These are phyloP conservation scores for Tanypteryx hageni DNA, from an alignment of 2,888 invertebrate species.

Conservation along the genomic window DNA sequence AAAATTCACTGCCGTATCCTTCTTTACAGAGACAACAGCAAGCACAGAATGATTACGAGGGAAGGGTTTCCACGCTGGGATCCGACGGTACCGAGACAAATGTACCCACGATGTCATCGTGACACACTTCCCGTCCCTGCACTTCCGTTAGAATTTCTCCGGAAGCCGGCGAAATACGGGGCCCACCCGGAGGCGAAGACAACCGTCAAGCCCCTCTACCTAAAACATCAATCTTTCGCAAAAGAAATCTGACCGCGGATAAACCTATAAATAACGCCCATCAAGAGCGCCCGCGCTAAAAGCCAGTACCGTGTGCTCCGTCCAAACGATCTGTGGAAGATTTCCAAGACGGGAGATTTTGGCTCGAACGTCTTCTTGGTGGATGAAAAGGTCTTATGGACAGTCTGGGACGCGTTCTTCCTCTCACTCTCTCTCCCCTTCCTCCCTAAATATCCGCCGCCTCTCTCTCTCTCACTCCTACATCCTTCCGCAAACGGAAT, in stretches of 20 bases:
- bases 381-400: constrained; percentile 1
- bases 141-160: too few relatives aligned
- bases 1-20: too few relatives aligned
- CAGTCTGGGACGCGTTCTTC: background rate
- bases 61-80: too few relatives aligned
- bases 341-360: background rate
- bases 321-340: constrained; percentile 10
- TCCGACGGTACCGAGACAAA: too few relatives aligned
- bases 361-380: background rate
- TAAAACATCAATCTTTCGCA: background rate
- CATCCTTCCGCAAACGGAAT: background rate
- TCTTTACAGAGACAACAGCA: too few relatives aligned
- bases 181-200: too few relatives aligned
- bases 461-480: background rate
- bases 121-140: too few relatives aligned
- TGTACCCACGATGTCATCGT: too few relatives aligned
- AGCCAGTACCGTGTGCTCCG: background rate
- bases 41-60: too few relatives aligned
- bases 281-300: background rate
- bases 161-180: too few relatives aligned
- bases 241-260: background rate
- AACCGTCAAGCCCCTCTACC: too few relatives aligned
- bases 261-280: background rate
- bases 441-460: background rate
- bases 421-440: background rate